A percentile compares a stretch with the other conserved stretches of the same genome.
Evolutionary conservation across 2,797 vertebrate species (phyloP).

Genomic region (Chloroceryle amazona): DNA sequence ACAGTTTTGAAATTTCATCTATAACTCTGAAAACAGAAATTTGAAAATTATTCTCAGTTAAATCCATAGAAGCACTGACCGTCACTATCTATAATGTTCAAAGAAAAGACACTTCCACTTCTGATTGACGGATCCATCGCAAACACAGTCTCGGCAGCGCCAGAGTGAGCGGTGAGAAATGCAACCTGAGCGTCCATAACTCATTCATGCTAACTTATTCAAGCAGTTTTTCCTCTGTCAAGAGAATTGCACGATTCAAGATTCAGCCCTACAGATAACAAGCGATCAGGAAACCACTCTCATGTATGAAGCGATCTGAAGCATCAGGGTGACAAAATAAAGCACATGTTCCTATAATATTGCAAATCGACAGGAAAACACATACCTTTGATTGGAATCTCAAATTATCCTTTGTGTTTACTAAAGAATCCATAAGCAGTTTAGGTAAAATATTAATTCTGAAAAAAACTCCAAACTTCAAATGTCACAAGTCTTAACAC

Average conservation of each 20-base stretch:
- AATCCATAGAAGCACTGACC: constrained; percentile 15
- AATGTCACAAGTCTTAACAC: not conserved
- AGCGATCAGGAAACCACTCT: not conserved
- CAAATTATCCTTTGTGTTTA: not conserved
- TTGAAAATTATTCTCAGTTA: constrained; percentile 16
- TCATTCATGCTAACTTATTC: not conserved
- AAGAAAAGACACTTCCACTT: constrained; percentile 14
- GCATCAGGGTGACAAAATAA: not conserved
- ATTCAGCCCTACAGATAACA: not conserved
- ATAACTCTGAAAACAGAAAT: not conserved
- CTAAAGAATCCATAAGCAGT: not conserved
- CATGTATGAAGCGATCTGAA: not conserved
- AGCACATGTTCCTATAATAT: not conserved
- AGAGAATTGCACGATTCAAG: not conserved
- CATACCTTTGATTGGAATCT: not conserved
- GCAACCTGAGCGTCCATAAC: not conserved
- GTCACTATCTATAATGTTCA: not conserved
- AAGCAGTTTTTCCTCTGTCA: not conserved
- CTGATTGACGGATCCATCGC: constrained; percentile 28
- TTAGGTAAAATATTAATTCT: not conserved
- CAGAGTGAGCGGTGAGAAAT: not conserved
- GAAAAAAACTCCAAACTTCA: not conserved
- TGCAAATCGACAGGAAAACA: not conserved
- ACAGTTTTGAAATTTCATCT: constrained; percentile 28
- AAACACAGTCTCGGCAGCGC: constrained; percentile 8